These are phyloP conservation scores for Protaetia brevitarsis DNA, from an alignment of 1,140 invertebrate species.

Conservation along the genomic window DNA sequence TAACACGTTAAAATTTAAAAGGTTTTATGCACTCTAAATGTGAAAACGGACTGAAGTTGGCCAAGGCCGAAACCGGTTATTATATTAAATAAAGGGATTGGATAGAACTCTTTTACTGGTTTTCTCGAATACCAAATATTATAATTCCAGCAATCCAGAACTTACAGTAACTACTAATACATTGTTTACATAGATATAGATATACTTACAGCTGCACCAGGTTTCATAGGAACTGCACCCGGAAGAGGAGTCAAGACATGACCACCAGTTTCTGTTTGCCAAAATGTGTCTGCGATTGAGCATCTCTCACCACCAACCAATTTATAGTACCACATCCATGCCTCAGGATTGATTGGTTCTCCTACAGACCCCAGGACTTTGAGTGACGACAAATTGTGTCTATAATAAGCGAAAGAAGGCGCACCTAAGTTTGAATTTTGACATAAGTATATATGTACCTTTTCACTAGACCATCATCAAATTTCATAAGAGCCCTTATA, in stretches of 20 bases:
- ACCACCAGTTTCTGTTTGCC: constrained; percentile 98
- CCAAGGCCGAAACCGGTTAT: no score
- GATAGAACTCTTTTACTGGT: no score
- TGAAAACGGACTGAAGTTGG: no score
- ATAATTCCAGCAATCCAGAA: no score
- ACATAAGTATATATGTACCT: constrained; percentile 44
- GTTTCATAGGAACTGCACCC: constrained; percentile 93
- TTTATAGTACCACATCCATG: constrained; percentile 96
- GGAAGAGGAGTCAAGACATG: constrained; percentile 93
- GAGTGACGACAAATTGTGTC: constrained; percentile 61
- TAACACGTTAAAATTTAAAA: no score
- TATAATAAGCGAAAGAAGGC: constrained; percentile 39
- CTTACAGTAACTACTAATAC: background rate
- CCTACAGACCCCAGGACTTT: constrained; percentile 92
- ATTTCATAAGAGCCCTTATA: constrained; percentile 94
- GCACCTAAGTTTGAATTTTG: no score
- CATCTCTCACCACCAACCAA: constrained; percentile 77
- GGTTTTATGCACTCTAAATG: no score
- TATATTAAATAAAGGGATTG: no score
- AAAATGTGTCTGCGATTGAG: constrained; percentile 97
- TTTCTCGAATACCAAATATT: no score
- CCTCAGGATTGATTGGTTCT: constrained; percentile 97
- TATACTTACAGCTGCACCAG: constrained; percentile 86
- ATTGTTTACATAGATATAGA: background rate
- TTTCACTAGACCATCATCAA: constrained; percentile 72